These are phyloP conservation scores for Tyria jacobaeae DNA, from an alignment of 2,888 invertebrate species.

Conservation along the genomic window DNA sequence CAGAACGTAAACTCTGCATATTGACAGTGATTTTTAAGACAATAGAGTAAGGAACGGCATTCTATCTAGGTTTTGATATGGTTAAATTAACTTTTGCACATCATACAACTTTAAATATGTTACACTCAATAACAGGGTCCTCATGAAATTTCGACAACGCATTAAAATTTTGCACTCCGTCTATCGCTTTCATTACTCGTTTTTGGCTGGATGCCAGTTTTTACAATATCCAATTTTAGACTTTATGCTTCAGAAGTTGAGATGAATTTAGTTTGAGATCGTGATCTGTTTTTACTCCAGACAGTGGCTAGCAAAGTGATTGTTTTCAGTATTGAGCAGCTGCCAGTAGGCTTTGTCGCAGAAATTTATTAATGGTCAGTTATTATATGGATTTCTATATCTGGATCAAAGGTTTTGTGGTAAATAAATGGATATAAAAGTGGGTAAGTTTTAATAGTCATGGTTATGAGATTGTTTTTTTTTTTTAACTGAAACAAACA, in stretches of 20 bases:
- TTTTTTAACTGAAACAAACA: too few relatives aligned
- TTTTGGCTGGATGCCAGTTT: constrained; percentile 53
- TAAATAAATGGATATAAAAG: constrained; percentile 3
- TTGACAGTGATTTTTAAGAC: too few relatives aligned
- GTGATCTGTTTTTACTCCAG: constrained; percentile 31
- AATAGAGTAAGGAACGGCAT: too few relatives aligned
- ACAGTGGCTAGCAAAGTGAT: constrained; percentile 46
- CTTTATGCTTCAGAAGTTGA: constrained; percentile 36
- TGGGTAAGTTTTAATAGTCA: neutral
- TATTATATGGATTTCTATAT: constrained; percentile 32
- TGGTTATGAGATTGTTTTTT: neutral
- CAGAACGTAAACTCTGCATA: too few relatives aligned
- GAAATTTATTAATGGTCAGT: constrained; percentile 41
- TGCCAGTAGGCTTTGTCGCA: constrained; percentile 43
- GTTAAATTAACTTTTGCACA: too few relatives aligned
- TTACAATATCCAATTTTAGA: constrained; percentile 33
- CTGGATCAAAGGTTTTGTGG: constrained; percentile 18
- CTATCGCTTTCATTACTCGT: constrained; percentile 53
- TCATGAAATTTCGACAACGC: constrained; percentile 51
- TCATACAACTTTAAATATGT: constrained; percentile 13
- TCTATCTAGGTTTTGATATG: too few relatives aligned
- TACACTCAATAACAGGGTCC: constrained; percentile 24
- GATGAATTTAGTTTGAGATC: constrained; percentile 37
- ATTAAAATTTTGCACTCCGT: constrained; percentile 56
- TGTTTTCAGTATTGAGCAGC: constrained; percentile 52